Evolutionary conservation across 2,888 invertebrate genomes (phyloP).

Genomic region (Oasisia sp.): DNA sequence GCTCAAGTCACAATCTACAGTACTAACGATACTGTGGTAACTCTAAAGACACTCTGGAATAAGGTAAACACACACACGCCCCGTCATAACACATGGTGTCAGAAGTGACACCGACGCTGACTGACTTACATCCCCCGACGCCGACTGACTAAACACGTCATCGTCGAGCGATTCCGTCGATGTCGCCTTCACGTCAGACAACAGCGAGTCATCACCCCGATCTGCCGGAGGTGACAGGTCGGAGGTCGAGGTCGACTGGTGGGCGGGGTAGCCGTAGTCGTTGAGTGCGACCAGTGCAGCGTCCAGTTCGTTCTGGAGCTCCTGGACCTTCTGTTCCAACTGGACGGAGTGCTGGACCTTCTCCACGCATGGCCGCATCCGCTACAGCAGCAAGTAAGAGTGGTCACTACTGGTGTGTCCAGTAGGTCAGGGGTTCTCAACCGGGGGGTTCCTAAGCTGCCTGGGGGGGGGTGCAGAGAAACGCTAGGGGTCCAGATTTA

Average conservation of each 20-base stretch:
- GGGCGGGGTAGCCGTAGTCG: neutral
- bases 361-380: neutral
- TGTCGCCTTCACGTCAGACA: neutral
- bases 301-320: slow-evolving; percentile 28
- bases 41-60: no score
- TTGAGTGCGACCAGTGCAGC: neutral
- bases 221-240: neutral
- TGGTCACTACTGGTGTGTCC: no score
- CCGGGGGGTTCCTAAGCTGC: no score
- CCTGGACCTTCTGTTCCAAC: slow-evolving; percentile 26
- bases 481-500: no score
- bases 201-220: neutral
- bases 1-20: no score
- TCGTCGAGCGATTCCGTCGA: neutral
- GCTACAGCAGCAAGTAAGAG: neutral
- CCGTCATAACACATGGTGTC: no score
- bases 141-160: neutral
- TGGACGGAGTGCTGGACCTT: slow-evolving; percentile 8
- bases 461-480: no score
- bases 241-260: neutral
- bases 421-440: no score
- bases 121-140: neutral
- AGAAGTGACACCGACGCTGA: no score
- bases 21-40: no score
- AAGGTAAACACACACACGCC: no score